Evolutionary conservation across 2,888 invertebrate species (phyloP).

Genomic region (Allophyes oxyacanthae): DNA sequence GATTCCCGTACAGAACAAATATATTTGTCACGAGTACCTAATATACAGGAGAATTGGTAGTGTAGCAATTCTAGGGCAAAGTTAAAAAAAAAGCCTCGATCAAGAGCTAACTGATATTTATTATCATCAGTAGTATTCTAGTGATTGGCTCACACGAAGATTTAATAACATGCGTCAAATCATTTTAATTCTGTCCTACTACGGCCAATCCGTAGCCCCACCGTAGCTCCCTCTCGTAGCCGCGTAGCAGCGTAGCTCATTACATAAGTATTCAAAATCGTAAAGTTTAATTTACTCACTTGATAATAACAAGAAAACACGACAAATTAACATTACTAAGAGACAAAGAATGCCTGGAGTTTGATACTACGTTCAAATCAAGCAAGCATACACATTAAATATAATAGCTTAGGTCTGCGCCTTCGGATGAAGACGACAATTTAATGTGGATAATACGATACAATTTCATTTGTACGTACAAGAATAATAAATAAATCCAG

Average conservation of each 20-base stretch:
- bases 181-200: not conserved
- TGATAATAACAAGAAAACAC: slow-evolving; percentile 80
- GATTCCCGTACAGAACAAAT: no score
- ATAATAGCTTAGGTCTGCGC: slow-evolving; percentile 83
- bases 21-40: no score
- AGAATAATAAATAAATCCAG: no score
- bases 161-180: no score
- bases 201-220: slow-evolving; percentile 33
- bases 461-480: slow-evolving; percentile 4
- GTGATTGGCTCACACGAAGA: no score
- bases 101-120: no score
- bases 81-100: no score
- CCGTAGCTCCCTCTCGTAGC: slow-evolving; percentile 45
- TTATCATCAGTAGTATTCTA: no score
- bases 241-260: slow-evolving; percentile 70
- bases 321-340: slow-evolving; percentile 87
- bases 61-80: no score
- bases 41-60: no score
- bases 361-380: slow-evolving; percentile 89
- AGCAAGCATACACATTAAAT: slow-evolving; percentile 86
- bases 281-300: slow-evolving; percentile 82
- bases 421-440: slow-evolving; percentile 71
- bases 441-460: slow-evolving; percentile 62
- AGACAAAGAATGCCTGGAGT: slow-evolving; percentile 86
- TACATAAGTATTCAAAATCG: slow-evolving; percentile 67